These are phyloP conservation scores for Pelecanus crispus DNA, from an alignment of 2,113 vertebrate genomes.

Conservation along the genomic window DNA sequence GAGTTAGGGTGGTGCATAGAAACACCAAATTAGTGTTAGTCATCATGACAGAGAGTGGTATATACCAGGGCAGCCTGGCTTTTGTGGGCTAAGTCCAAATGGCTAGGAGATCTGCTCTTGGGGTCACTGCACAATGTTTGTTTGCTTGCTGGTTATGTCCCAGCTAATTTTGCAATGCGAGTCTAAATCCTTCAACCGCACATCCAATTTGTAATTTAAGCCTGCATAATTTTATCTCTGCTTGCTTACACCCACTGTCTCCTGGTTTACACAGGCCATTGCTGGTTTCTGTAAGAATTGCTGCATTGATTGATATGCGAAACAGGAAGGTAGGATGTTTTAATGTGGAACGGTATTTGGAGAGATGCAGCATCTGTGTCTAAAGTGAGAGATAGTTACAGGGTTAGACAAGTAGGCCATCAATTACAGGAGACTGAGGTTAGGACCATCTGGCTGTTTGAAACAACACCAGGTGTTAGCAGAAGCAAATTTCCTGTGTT, in stretches of 20 bases:
- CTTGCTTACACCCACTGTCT: conserved; percentile 50
- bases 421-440: conserved; percentile 63
- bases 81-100: background rate
- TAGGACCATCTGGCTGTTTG: conserved; percentile 62
- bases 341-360: background rate
- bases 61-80: background rate
- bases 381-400: conserved; percentile 49
- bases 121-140: background rate
- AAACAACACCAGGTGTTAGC: conserved; percentile 68
- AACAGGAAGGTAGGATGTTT: conserved; percentile 50
- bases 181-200: background rate
- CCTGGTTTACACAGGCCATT: conserved; percentile 35
- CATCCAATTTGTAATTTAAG: conserved; percentile 5
- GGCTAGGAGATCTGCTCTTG: background rate
- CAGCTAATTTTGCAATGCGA: background rate
- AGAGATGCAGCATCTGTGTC: conserved; percentile 53
- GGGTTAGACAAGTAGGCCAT: conserved; percentile 54
- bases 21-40: background rate
- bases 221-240: conserved; percentile 26
- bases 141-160: background rate
- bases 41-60: background rate
- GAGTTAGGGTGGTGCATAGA: background rate
- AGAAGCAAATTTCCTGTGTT: conserved; percentile 67
- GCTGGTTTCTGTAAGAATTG: conserved; percentile 34
- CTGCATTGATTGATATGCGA: conserved; percentile 21